Evolutionary conservation across 2,888 invertebrate genomes (phyloP).

Genomic region (Drosophila cognata): DNA sequence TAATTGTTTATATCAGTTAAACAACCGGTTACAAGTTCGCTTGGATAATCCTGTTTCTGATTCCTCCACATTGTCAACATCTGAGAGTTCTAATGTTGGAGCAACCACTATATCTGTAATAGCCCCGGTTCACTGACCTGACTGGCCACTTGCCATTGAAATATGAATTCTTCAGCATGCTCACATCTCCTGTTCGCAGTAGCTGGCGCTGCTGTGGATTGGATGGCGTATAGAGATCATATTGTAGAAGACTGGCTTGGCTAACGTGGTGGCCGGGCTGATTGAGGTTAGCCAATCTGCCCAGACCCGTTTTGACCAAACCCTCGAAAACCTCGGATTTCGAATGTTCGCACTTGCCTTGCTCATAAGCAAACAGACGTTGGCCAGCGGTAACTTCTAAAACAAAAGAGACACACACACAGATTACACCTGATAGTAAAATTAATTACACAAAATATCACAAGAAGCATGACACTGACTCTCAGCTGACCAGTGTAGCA

Average conservation of each 20-base stretch:
- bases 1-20: background rate
- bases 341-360: constrained; percentile 74
- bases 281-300: constrained; percentile 43
- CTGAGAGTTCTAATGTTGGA: background rate
- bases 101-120: background rate
- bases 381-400: constrained; percentile 20
- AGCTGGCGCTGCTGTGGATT: constrained; percentile 71
- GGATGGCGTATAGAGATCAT: constrained; percentile 77
- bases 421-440: constrained; percentile 23
- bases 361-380: constrained; percentile 68
- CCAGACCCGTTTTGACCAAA: constrained; percentile 63
- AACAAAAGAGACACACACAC: constrained; percentile 13
- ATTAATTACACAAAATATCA: constrained; percentile 10
- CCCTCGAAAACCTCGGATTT: constrained; percentile 67
- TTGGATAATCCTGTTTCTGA: background rate
- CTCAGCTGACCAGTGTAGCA: constrained; percentile 25
- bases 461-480: constrained; percentile 43
- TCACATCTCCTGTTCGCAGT: constrained; percentile 65
- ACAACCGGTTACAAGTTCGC: background rate
- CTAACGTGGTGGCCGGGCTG: constrained; percentile 32
- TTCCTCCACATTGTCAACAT: background rate
- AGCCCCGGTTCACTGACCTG: constrained; percentile 60
- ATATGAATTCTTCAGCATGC: constrained; percentile 61
- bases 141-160: constrained; percentile 82
- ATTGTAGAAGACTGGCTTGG: constrained; percentile 65